Evolutionary conservation across 2,888 invertebrate species (phyloP).

Genomic region (Pandemis corylana): DNA sequence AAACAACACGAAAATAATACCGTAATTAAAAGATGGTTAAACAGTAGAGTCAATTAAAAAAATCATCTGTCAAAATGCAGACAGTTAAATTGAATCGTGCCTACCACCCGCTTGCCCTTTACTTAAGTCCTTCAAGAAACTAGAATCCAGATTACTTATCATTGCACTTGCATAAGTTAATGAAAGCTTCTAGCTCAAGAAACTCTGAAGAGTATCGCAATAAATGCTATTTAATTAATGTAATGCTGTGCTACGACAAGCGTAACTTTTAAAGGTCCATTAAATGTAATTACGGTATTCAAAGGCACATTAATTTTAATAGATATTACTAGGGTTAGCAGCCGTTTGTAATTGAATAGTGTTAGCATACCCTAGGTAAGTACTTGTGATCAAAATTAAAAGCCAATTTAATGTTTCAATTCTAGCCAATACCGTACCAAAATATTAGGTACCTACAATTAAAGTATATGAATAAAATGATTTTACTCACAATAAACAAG

Average conservation of each 20-base stretch:
- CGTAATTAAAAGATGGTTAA: background rate
- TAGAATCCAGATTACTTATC: slow-evolving; percentile 35
- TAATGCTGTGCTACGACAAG: slow-evolving; percentile 2
- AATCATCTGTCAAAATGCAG: slow-evolving; percentile 23
- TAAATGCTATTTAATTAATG: background rate
- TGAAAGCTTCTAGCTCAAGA: slow-evolving; percentile 2
- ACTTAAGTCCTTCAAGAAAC: slow-evolving; percentile 63
- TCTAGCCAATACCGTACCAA: background rate
- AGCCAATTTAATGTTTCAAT: background rate
- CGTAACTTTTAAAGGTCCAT: background rate
- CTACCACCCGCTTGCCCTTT: slow-evolving; percentile 52
- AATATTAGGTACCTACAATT: too few relatives aligned
- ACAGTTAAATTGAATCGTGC: slow-evolving; percentile 42
- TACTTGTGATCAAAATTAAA: background rate
- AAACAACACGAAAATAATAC: background rate
- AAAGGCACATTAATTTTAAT: slow-evolving; percentile 4
- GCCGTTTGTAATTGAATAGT: background rate
- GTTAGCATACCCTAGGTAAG: background rate
- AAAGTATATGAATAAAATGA: too few relatives aligned
- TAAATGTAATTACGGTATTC: background rate
- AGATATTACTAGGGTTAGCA: background rate
- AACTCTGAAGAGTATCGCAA: background rate
- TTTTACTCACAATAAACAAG: background rate
- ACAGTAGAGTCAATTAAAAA: slow-evolving; percentile 36
- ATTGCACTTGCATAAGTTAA: slow-evolving; percentile 19